Conservation (phyloP, 1,140 invertebrate species). For the Drosophila sucinea region DNA sequence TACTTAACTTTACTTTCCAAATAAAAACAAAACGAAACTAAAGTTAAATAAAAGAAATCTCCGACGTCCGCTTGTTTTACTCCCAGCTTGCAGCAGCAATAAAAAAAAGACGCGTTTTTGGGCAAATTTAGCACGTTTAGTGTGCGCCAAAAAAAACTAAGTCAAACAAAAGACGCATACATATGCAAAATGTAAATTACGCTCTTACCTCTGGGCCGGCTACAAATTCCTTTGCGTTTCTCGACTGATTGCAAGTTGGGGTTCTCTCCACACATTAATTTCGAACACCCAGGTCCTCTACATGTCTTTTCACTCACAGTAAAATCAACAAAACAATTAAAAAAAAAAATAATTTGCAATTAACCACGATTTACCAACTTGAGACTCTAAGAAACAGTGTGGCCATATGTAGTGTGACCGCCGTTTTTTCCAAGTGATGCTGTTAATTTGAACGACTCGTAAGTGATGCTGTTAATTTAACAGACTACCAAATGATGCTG, state of each 20-base stretch:
- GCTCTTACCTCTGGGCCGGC: constrained; percentile 4
- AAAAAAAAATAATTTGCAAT: not conserved
- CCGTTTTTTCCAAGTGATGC: no score
- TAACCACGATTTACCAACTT: constrained; percentile 1
- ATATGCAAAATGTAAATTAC: constrained; percentile 10
- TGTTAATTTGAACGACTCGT: no score
- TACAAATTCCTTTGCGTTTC: not conserved
- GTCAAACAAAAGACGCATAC: constrained; percentile 11
- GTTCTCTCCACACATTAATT: not conserved
- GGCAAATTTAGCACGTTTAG: constrained; percentile 30
- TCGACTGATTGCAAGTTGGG: not conserved
- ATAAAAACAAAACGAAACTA: not conserved
- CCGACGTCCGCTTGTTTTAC: not conserved
- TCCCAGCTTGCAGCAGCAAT: not conserved
- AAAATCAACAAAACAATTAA: not conserved
- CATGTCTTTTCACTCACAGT: not conserved
- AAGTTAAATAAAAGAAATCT: not conserved
- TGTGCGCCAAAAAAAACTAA: constrained; percentile 4
- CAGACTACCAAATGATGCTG: not conserved
- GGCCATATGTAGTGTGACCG: no score
- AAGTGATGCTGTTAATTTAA: not conserved
- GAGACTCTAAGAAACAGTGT: not conserved
- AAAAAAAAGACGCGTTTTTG: constrained; percentile 1
- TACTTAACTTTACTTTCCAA: not conserved
- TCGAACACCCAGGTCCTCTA: not conserved